These are phyloP conservation scores for Venustaconcha ellipsiformis DNA, from an alignment of 1,140 invertebrate genomes.

Conservation along the genomic window DNA sequence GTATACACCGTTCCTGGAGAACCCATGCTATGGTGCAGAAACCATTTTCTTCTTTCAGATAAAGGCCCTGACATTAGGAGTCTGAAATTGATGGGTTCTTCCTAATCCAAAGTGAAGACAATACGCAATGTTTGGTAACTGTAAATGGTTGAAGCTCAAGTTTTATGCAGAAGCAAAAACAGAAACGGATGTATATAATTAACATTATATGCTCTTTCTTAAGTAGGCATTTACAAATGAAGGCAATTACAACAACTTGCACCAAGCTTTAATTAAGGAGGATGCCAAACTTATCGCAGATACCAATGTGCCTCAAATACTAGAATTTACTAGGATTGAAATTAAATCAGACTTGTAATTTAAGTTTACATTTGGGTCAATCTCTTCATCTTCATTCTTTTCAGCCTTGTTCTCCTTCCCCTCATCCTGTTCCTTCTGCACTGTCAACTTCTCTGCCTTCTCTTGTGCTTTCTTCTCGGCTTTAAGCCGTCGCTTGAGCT, in stretches of 20 bases:
- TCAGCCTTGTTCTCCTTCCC: constrained; percentile 55
- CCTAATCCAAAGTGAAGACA: too few relatives aligned
- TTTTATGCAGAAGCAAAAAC: too few relatives aligned
- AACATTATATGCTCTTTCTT: too few relatives aligned
- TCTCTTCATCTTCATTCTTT: constrained; percentile 77
- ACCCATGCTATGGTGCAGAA: too few relatives aligned
- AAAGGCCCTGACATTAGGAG: too few relatives aligned
- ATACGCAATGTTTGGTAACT: too few relatives aligned
- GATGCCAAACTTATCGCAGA: not conserved
- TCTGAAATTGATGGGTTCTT: too few relatives aligned
- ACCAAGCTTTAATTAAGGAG: not conserved
- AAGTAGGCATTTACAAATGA: too few relatives aligned
- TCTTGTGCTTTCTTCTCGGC: constrained; percentile 93
- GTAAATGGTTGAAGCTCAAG: too few relatives aligned
- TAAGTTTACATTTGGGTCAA: constrained; percentile 84
- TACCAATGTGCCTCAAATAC: not conserved
- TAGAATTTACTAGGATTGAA: not conserved
- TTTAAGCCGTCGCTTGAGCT: constrained; percentile 91
- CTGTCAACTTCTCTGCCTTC: constrained; percentile 85
- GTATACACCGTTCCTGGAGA: too few relatives aligned
- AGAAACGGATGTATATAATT: too few relatives aligned
- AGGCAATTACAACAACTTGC: not conserved
- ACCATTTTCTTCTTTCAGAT: too few relatives aligned
- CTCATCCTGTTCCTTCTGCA: constrained; percentile 62
- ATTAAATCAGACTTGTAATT: not conserved